Conservation (phyloP, 2,797 vertebrate species). For the Bovichtus diacanthus region DNA sequence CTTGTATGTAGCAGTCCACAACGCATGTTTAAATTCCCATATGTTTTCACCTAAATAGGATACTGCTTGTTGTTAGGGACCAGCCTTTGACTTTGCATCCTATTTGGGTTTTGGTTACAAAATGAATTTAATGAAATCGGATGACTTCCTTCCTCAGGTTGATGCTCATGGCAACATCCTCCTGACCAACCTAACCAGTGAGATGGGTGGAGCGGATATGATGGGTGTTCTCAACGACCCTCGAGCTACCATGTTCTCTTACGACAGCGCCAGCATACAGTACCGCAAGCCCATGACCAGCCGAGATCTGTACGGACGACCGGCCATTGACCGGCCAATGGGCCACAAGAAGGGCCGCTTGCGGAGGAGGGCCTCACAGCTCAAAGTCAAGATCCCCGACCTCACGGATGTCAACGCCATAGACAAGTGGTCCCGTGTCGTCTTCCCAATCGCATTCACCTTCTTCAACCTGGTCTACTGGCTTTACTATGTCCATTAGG, state of each 20-base stretch:
- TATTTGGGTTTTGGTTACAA: neutral
- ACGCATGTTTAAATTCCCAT: neutral
- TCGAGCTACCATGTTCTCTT: conserved; percentile 86
- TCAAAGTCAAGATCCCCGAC: conserved; percentile 96
- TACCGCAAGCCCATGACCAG: conserved; percentile 90
- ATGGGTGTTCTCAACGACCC: conserved; percentile 84
- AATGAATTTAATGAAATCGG: neutral
- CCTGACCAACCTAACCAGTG: conserved; percentile 89
- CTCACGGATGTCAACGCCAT: conserved; percentile 96
- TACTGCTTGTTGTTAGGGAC: neutral
- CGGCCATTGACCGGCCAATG: conserved; percentile 85
- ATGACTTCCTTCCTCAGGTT: conserved; percentile 80
- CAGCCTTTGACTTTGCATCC: neutral
- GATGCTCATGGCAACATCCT: conserved; percentile 92
- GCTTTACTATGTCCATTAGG: conserved; percentile 96
- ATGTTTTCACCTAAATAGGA: neutral
- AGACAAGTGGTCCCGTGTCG: conserved; percentile 96
- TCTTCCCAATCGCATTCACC: conserved; percentile 94
- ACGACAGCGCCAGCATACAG: conserved; percentile 92
- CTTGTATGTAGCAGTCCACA: neutral
- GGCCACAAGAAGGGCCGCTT: conserved; percentile 88
- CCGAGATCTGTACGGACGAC: conserved; percentile 88
- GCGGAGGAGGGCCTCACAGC: conserved; percentile 91
- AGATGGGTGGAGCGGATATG: conserved; percentile 87
- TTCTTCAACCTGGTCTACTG: conserved; percentile 98